Conservation (phyloP, 2,113 vertebrate species). For the Calonectris borealis region DNA sequence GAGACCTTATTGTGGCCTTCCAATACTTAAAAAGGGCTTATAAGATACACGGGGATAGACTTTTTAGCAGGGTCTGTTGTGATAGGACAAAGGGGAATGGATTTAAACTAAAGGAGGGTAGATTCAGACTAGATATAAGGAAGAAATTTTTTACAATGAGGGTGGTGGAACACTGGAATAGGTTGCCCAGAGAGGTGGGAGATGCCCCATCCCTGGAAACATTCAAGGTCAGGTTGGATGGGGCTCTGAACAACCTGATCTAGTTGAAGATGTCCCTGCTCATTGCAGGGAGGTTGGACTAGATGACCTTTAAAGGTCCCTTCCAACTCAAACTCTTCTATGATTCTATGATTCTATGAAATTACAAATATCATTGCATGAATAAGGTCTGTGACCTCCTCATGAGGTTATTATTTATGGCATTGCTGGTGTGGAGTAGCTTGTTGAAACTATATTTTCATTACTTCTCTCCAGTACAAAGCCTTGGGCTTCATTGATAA, state of each 20-base stretch:
- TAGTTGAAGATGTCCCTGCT: not conserved
- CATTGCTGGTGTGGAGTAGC: not conserved
- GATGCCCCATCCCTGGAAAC: not conserved
- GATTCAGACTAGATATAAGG: not conserved
- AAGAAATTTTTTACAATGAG: not conserved
- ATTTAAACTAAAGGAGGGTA: not conserved
- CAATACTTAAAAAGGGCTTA: not conserved
- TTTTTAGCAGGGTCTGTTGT: not conserved
- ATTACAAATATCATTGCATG: not conserved
- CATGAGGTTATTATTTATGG: not conserved
- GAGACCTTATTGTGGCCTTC: rapidly evolving
- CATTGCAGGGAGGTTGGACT: not conserved
- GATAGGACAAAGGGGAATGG: not conserved
- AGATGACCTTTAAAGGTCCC: not conserved
- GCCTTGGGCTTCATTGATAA: not conserved
- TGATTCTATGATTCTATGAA: not conserved
- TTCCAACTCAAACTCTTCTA: not conserved
- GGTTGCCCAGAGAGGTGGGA: not conserved
- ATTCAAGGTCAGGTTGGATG: not conserved
- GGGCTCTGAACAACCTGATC: not conserved
- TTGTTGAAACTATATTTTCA: not conserved
- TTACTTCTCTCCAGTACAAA: not conserved
- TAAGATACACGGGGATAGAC: not conserved
- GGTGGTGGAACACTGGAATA: not conserved
- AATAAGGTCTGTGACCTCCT: not conserved